Base-by-base conservation (phyloP, 1,140 invertebrate species). In the Hermetia illucens region DNA sequence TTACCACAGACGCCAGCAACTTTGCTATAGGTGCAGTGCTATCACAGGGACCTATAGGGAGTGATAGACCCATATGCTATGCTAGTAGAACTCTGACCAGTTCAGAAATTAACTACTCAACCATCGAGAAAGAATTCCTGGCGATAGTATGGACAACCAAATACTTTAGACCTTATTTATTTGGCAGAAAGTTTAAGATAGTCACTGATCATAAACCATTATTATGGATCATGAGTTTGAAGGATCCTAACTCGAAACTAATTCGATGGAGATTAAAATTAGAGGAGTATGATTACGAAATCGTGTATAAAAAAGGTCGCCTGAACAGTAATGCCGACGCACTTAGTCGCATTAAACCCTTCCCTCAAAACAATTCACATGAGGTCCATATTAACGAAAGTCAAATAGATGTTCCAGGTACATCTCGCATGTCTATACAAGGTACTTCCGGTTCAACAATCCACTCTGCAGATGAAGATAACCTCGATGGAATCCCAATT, bases 101-200 rank as follows among this genome's bases (percentile, higher is more conserved):
- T 25, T 49, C 54, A 3, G 61, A 67, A 51, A 44, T 18, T 35
- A 59, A 56, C 39, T 58, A 58, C 40, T 41, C 38, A 1, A 51
- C 52, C 0, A 58, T 47, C 10, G 55, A 62, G 46, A 51, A 53
- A 22, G 52, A 60, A 50, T 38, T 53, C 6, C 39, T 61, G 12
- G 52, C 46, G 0, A 47, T 59, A 0, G 42, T 71, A 16, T 53
- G 50, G 41, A 56, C 56, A 2, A 49, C 63, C 3, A 52, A 64
- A 44, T 46, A 64, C 34, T 68, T 67, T 40, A 29, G 57, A 41
- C 51, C 51, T 16, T 62, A 61, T 43, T n/a, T 62, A 2, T 56
- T 44, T 21, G 55, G 57, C 4, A 34, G 34, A 34, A 43, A 43
- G 44, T 62, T 62, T 29, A 48, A 4, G 16, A 22, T 45, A 10